Evolutionary conservation across 2,113 vertebrate genomes (phyloP), one percentile per base, ranked within the genome.

Genomic region (Tursiops truncatus): DNA sequence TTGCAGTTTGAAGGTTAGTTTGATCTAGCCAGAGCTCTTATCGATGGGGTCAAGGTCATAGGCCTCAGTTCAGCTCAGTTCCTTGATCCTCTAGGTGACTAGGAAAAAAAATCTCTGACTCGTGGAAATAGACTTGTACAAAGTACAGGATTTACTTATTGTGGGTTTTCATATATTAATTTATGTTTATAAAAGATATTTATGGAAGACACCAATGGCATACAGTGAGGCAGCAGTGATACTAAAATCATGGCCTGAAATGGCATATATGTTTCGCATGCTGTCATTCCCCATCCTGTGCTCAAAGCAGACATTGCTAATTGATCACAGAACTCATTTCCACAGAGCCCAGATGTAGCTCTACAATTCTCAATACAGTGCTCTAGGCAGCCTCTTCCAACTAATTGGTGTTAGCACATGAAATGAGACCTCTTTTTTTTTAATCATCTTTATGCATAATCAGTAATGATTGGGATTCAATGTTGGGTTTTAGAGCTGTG

Each of bases 111-210:
- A 82, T 53, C 21, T 95, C 26, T 68, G 68, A 56, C 20, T 95
- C 33, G 91, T n/a, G 23, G 50, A 91, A 94, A 94, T 62, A 88
- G 50, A 94, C 63, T 70, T 96, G n/a, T 63, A 63, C 12, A 47
- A 68, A 91, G 71, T n/a, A 9, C 62, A 56, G 26, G 20, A 60
- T 65, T 95, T 92, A 74, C 26, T 81, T n/a, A 47, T 58, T 84
- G 36, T 79, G 68, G 38, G 44, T n/a, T 28, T 96, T 95, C 14
- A 74, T 90, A 8, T 67, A 47, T 68, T 91, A 23, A 71, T 83
- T 95, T 91, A 47, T 60, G 60, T 84, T 94, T 90, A 56, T 65
- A 77, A 90, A 92, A 77, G n/a, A 18, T 68, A 44, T 91, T 65
- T 96, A 13, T 90, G 84, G 50, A 83, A 95, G 36, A 36, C 31